phyloP scores from a whole-genome alignment of 2,888 invertebrate species.

The Dolichopus griseipennis region DNA sequence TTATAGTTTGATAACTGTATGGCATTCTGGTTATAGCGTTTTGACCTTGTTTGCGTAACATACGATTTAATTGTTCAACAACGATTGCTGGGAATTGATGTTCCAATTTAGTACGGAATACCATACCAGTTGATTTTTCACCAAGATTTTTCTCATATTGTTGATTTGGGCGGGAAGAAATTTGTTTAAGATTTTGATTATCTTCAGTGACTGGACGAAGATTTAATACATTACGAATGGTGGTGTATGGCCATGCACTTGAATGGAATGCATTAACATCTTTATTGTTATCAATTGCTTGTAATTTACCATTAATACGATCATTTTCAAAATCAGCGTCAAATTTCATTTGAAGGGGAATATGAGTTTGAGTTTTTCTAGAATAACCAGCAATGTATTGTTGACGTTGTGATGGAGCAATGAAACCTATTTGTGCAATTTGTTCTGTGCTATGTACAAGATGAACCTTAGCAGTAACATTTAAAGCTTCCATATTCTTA shows the following conservation, averaged over 20 bases:
- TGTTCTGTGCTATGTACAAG: conserved; percentile 48
- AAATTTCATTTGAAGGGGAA: conserved; percentile 47
- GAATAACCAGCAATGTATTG: conserved; percentile 53
- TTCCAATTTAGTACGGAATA: conserved; percentile 49
- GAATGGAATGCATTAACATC: conserved; percentile 49
- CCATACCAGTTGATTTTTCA: conserved; percentile 46
- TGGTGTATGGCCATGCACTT: conserved; percentile 57
- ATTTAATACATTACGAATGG: conserved; percentile 49
- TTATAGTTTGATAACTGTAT: conserved; percentile 16
- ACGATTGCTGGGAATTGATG: conserved; percentile 41
- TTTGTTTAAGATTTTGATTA: conserved; percentile 43
- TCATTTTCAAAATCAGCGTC: conserved; percentile 45
- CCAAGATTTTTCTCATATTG: conserved; percentile 43
- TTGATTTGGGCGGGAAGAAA: conserved; percentile 38
- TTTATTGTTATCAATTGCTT: conserved; percentile 45
- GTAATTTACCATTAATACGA: conserved; percentile 44
- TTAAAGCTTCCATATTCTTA: conserved; percentile 32
- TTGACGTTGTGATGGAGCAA: conserved; percentile 52
- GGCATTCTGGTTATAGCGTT: conserved; percentile 7
- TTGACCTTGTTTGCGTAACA: conserved; percentile 20
- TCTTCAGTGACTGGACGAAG: conserved; percentile 47
- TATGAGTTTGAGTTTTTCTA: conserved; percentile 49
- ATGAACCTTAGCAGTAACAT: conserved; percentile 45
- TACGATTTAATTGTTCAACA: conserved; percentile 21
- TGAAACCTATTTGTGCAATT: conserved; percentile 55